Conservation (phyloP, 92 coral and sea anemone genomes). For the Epizoanthus fatuus region DNA sequence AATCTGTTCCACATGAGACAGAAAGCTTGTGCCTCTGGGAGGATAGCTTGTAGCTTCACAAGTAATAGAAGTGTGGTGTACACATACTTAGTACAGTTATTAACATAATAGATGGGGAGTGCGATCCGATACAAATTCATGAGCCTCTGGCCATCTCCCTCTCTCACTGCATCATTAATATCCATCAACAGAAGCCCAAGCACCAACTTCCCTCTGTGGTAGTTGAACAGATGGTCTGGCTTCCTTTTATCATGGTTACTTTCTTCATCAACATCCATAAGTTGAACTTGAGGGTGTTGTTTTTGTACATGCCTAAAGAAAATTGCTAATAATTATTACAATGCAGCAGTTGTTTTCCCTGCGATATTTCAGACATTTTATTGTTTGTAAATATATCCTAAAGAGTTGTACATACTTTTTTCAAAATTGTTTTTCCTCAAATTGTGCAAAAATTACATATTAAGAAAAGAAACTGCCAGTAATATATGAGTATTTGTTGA, state of each 20-base stretch:
- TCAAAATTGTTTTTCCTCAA: neutral
- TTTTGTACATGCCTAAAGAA: conserved; percentile 51
- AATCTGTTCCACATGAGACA: conserved; percentile 42
- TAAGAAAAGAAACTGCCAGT: too few species aligned
- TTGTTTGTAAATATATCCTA: too few species aligned
- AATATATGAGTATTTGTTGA: too few species aligned
- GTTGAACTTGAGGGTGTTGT: conserved; percentile 43
- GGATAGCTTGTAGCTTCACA: conserved; percentile 47
- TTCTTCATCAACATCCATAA: conserved; percentile 20
- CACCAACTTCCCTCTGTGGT: conserved; percentile 63
- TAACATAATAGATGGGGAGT: conserved; percentile 50
- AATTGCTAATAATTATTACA: too few species aligned
- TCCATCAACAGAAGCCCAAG: conserved; percentile 55
- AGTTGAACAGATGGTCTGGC: conserved; percentile 53
- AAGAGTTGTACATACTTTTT: neutral
- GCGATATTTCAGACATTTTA: too few species aligned
- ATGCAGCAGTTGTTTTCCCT: too few species aligned
- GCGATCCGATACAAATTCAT: conserved; percentile 54
- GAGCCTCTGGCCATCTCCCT: conserved; percentile 69
- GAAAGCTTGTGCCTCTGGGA: conserved; percentile 57
- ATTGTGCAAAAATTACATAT: too few species aligned
- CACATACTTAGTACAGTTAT: conserved; percentile 55
- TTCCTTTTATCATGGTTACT: conserved; percentile 24
- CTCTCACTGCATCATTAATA: conserved; percentile 54
- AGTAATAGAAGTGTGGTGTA: conserved; percentile 52